Evolutionary conservation across 2,888 invertebrate genomes (phyloP).

Genomic region (Noctua janthe): DNA sequence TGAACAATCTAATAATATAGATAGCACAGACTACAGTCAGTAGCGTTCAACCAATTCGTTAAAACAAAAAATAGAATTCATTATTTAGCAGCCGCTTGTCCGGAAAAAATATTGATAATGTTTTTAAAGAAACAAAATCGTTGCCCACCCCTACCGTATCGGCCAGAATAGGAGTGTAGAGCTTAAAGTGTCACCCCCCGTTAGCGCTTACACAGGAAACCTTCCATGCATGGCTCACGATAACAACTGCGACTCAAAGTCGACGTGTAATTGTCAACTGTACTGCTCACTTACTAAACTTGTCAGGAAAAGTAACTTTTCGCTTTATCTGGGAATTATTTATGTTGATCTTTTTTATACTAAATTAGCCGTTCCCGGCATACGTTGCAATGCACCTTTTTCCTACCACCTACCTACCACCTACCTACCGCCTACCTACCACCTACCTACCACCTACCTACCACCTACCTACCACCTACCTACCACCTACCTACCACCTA

Average conservation of each 20-base stretch:
- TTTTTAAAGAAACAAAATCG: background rate
- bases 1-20: no score
- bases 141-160: slow-evolving; percentile 26
- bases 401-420: no score
- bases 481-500: no score
- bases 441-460: no score
- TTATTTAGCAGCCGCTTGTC: background rate
- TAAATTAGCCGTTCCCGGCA: no score
- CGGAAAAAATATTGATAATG: background rate
- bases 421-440: no score
- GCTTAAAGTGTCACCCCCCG: slow-evolving; percentile 24
- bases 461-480: no score
- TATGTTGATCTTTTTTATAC: background rate
- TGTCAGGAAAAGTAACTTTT: background rate
- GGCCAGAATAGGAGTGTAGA: slow-evolving; percentile 16
- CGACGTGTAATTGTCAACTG: slow-evolving; percentile 32
- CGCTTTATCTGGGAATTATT: slow-evolving; percentile 3
- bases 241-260: slow-evolving; percentile 31
- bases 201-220: slow-evolving; percentile 34
- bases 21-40: no score
- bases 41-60: background rate
- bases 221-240: slow-evolving; percentile 41
- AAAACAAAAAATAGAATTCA: background rate
- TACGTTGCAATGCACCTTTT: no score
- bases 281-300: slow-evolving; percentile 19